Conservation (phyloP, 1,140 invertebrate species). For the Drosophila ohnishii region DNA sequence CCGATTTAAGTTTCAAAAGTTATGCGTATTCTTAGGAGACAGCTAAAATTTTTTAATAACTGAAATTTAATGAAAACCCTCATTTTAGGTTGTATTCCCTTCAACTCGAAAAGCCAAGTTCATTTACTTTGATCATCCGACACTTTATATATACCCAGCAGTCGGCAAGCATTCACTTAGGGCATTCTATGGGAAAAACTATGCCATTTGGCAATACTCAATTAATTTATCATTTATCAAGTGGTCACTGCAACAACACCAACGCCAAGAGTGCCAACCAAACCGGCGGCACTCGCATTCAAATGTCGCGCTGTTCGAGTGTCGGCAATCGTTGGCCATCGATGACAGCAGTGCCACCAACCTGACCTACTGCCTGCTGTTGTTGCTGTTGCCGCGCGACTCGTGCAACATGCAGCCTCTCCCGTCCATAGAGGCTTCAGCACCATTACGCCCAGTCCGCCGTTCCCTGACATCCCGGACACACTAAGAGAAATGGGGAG, state of each 20-base stretch:
- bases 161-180: constrained; percentile 33
- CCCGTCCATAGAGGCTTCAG: constrained; percentile 13
- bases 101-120: not conserved
- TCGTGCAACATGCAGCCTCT: constrained; percentile 63
- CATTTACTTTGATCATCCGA: not conserved
- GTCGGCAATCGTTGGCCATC: constrained; percentile 54
- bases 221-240: constrained; percentile 81
- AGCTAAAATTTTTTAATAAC: no score
- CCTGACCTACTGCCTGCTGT: constrained; percentile 25
- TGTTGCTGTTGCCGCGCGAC: constrained; percentile 41
- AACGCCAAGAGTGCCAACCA: constrained; percentile 39
- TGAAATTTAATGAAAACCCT: no score
- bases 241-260: constrained; percentile 63
- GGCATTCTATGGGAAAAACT: constrained; percentile 34
- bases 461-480: constrained; percentile 24
- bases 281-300: constrained; percentile 50
- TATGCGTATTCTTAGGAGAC: no score
- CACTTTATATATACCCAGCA: not conserved
- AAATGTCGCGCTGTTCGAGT: constrained; percentile 55
- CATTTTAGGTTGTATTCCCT: no score
- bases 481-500: constrained; percentile 17
- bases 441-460: constrained; percentile 48
- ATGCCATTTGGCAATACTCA: constrained; percentile 69
- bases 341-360: constrained; percentile 44
- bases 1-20: no score